These are phyloP conservation scores for Priocnemis perturbator DNA, from an alignment of 2,888 invertebrate genomes.

Conservation along the genomic window DNA sequence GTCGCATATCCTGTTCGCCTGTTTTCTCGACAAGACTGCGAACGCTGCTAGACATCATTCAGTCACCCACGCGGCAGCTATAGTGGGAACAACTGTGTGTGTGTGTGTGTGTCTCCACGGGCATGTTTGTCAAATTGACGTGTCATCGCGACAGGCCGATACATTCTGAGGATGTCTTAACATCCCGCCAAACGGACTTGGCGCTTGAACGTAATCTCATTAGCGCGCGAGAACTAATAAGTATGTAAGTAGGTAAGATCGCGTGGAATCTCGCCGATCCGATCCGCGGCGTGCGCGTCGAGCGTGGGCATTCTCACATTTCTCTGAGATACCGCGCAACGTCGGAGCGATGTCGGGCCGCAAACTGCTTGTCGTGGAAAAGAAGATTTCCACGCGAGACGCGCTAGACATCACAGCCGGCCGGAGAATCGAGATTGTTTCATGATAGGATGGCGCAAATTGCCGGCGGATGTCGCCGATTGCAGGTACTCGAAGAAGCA, in stretches of 20 bases:
- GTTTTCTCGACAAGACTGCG: no score
- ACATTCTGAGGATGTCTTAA: no score
- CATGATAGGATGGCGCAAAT: constrained; percentile 1
- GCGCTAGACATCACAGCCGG: constrained; percentile 2
- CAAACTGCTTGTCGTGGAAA: not conserved
- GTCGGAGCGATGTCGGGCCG: not conserved
- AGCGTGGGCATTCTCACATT: constrained; percentile 5
- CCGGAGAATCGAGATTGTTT: constrained; percentile 3
- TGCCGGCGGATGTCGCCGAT: constrained; percentile 10
- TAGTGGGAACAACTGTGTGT: no score
- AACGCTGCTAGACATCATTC: no score
- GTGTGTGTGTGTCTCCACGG: no score
- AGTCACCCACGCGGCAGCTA: no score
- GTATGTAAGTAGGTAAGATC: constrained; percentile 13
- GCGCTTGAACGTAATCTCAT: constrained; percentile 8
- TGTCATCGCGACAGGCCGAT: no score
- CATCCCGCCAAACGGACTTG: not conserved
- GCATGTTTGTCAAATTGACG: no score
- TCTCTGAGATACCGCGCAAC: not conserved
- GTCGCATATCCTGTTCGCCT: no score
- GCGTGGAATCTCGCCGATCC: not conserved
- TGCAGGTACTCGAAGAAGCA: constrained; percentile 29
- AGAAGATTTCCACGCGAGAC: constrained; percentile 19
- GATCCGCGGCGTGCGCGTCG: not conserved
- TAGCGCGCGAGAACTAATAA: constrained; percentile 10